phyloP scores from a whole-genome alignment of 2,113 vertebrate species.

The Microcebus griseorufus region DNA sequence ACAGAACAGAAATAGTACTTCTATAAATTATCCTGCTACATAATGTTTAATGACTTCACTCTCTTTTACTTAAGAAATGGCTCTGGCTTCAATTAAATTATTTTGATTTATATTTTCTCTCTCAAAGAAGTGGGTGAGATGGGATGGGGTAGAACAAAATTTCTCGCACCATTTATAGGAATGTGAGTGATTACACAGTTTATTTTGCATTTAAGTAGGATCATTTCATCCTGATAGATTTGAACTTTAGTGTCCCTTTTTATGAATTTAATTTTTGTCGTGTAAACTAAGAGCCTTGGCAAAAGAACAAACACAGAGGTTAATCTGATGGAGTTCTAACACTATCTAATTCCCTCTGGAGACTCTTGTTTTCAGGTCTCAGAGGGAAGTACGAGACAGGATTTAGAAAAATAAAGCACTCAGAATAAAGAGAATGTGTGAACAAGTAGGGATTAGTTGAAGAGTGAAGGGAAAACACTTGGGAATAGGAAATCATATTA shows the following conservation, averaged over 20 bases:
- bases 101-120: conserved; percentile 48
- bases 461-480: not conserved
- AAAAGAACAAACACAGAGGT: not conserved
- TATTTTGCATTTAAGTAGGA: conserved; percentile 44
- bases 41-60: conserved; percentile 24
- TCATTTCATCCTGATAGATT: not conserved
- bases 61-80: conserved; percentile 25
- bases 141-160: not conserved
- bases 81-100: conserved; percentile 37
- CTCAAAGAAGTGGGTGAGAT: not conserved
- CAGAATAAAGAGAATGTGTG: not conserved
- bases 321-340: not conserved
- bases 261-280: conserved; percentile 26
- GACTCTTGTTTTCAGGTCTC: not conserved
- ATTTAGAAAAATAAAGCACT: not conserved
- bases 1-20: conserved; percentile 39
- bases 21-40: not conserved
- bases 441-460: not conserved
- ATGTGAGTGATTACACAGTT: not conserved
- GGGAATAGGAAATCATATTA: not conserved
- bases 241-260: not conserved
- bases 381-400: not conserved
- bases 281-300: not conserved
- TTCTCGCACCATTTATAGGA: not conserved
- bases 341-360: not conserved